Evolutionary conservation across 1,140 invertebrate species (phyloP), one percentile per base, ranked within the genome.

Genomic region (Papilio xuthus): DNA sequence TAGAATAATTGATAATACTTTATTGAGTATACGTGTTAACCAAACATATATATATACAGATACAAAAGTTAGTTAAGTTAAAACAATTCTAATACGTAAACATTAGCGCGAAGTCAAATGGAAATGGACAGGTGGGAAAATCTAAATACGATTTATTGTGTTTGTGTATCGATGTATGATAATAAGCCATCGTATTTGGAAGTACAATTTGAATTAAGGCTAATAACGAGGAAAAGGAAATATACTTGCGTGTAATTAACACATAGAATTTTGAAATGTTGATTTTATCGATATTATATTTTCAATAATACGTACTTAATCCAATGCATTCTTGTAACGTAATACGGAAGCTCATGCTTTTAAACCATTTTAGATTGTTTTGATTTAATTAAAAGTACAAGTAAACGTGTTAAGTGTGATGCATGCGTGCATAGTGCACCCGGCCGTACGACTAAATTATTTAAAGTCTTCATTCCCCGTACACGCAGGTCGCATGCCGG

Each of bases 401-500:
- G 83, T 85, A 85, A 72, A 71, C 80, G 79, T 83, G 83, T 87
- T 87, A 82, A 79, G 69, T 78, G 83, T 81, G 85, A 79, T 63
- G 83, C 83, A 82, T 80, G 83, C 86, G 82, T 89, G 78, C 89
- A 90, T 91, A 91, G 91, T 92, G 80, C 86, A 90, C 88, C 81
- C 84, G 79, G 84, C 84, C 87, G 89, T 93, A 90, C 86, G 87
- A 90, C 90, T 93, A 92, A 93, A 93, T 93, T 93, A 93, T 92
- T 92, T 91, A 93, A 93, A 88, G 86, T 92, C 92, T 92, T 92
- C 89, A 93, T 93, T 93, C 91, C 89, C 88, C 84, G 90, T 80
- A 91, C 86, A 91, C 88, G 89, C 91, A 90, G 86, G 85, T 90
- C 88, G 92, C 90, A 92, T 90, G 90, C 89, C 72, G 87, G 88